Conservation (phyloP, 2,888 invertebrate genomes). For the Helobdella robusta region DNA sequence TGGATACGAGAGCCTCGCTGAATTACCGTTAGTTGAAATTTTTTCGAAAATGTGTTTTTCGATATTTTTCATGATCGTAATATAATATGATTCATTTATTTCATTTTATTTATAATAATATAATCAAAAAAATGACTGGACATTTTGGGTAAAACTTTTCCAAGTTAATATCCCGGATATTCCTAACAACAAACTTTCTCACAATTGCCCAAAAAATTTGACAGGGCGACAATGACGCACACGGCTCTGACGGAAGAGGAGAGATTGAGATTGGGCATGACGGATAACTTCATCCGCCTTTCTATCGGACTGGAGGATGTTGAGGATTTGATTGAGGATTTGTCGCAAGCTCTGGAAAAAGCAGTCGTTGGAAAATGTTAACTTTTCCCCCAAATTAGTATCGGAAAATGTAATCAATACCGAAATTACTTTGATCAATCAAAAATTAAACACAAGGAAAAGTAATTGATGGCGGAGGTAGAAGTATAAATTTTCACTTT, state of each 20-base stretch:
- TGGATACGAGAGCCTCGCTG: conserved; percentile 50
- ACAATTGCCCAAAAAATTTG: no score
- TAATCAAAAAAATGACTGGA: not conserved
- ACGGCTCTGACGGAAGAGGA: conserved; percentile 47
- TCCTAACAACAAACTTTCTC: no score
- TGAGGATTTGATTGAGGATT: conserved; percentile 46
- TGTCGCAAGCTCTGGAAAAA: conserved; percentile 42
- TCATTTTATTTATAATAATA: not conserved
- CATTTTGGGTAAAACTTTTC: no score
- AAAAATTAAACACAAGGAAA: no score
- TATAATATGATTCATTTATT: no score
- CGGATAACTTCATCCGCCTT: conserved; percentile 46
- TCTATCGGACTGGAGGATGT: conserved; percentile 49
- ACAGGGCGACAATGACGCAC: conserved; percentile 49
- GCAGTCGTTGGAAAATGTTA: conserved; percentile 32
- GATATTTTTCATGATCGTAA: not conserved
- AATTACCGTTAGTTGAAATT: conserved; percentile 50
- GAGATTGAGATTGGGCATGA: conserved; percentile 44
- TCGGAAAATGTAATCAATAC: no score
- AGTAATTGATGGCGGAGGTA: no score
- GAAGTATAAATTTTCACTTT: no score
- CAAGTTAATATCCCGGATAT: no score
- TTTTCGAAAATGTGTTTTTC: no score
- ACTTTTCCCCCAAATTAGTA: no score
- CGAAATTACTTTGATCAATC: no score